Conservation (phyloP, 2,797 vertebrate species). For the Tadarida brasiliensis region DNA sequence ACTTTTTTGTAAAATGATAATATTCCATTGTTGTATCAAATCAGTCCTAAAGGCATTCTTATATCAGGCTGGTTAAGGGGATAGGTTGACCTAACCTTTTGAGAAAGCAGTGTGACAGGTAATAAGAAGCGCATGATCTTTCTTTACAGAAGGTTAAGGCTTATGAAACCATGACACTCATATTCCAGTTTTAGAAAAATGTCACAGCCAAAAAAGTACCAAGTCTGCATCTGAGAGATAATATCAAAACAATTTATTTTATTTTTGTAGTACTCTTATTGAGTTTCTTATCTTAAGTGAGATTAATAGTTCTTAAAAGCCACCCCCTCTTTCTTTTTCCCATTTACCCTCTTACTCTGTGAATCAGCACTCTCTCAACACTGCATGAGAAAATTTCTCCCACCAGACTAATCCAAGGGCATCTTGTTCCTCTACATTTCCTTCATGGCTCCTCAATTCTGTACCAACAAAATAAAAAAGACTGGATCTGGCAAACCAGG, state of each 20-base stretch:
- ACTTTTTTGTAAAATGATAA: not conserved
- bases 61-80: not conserved
- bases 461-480: not conserved
- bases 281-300: not conserved
- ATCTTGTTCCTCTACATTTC: not conserved
- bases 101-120: not conserved
- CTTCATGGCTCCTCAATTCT: not conserved
- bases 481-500: not conserved
- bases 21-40: not conserved
- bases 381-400: not conserved
- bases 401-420: not conserved
- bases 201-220: not conserved
- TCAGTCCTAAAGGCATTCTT: not conserved
- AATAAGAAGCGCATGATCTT: not conserved
- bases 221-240: not conserved
- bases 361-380: not conserved
- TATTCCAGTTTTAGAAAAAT: not conserved
- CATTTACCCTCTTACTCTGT: not conserved
- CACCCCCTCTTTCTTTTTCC: fast-evolving
- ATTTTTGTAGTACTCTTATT: not conserved
- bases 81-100: not conserved
- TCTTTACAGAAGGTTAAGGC: not conserved
- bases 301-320: not conserved
- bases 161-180: not conserved
- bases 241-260: not conserved